These are phyloP conservation scores for Melipona beecheii DNA, from an alignment of 2,888 invertebrate species.

Conservation along the genomic window DNA sequence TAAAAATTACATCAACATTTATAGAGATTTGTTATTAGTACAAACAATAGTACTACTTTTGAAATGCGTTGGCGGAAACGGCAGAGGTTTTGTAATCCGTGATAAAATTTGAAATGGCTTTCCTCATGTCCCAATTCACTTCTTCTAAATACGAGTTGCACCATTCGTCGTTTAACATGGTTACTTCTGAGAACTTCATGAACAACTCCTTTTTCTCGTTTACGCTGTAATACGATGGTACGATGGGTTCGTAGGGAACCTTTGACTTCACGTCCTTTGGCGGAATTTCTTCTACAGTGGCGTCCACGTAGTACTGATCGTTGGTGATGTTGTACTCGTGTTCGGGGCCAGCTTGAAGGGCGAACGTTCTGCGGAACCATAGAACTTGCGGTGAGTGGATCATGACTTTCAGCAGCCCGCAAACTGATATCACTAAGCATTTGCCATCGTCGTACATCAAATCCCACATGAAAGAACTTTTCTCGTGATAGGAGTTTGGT, in stretches of 20 bases:
- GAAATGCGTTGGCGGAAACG: conserved; percentile 77
- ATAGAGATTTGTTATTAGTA: neutral
- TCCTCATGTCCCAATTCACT: conserved; percentile 77
- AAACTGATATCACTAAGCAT: conserved; percentile 84
- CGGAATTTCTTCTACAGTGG: conserved; percentile 17
- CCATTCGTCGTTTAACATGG: conserved; percentile 76
- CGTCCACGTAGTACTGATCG: conserved; percentile 79
- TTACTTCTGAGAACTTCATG: conserved; percentile 72
- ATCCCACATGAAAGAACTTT: conserved; percentile 83
- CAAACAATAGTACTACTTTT: conserved; percentile 27
- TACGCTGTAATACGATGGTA: conserved; percentile 73
- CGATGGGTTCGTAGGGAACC: conserved; percentile 51
- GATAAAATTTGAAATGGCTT: conserved; percentile 76
- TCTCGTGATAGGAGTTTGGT: conserved; percentile 86
- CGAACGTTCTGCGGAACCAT: conserved; percentile 84
- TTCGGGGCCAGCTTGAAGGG: conserved; percentile 75
- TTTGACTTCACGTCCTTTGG: conserved; percentile 16
- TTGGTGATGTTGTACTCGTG: conserved; percentile 81
- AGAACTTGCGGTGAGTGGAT: conserved; percentile 79
- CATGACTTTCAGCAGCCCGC: conserved; percentile 85
- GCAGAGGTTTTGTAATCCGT: conserved; percentile 76
- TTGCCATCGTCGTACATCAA: conserved; percentile 71
- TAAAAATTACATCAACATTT: neutral
- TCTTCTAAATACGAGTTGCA: conserved; percentile 73
- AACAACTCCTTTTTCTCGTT: conserved; percentile 77